phyloP scores from a whole-genome alignment of 1,140 invertebrate species.

The Nomia melanderi region DNA sequence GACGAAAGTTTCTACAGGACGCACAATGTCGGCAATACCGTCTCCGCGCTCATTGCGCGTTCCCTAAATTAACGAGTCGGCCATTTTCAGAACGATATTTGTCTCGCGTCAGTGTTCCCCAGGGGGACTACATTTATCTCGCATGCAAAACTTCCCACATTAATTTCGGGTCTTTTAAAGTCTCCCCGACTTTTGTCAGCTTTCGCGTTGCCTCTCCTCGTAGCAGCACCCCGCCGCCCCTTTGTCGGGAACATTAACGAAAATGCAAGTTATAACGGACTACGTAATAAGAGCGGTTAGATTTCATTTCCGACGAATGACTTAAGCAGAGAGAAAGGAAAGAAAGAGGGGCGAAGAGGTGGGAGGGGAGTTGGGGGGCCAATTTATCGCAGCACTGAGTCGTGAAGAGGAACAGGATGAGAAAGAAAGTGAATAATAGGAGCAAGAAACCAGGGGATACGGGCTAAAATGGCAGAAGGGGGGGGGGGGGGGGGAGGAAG shows the following conservation, averaged over 20 bases:
- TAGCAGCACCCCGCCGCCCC: neutral
- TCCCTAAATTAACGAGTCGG: slow-evolving; percentile 12
- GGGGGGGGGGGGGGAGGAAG: neutral
- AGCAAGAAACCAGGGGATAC: neutral
- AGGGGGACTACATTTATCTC: slow-evolving; percentile 9
- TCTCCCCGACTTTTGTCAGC: slow-evolving; percentile 21
- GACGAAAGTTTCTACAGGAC: no score
- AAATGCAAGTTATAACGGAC: slow-evolving; percentile 57
- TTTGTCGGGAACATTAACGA: slow-evolving; percentile 53
- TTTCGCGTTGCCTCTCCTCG: slow-evolving; percentile 2
- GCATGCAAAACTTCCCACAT: slow-evolving; percentile 48
- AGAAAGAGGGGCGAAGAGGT: neutral
- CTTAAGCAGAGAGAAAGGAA: slow-evolving; percentile 27
- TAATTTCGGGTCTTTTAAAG: slow-evolving; percentile 38
- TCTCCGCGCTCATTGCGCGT: no score
- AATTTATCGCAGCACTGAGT: slow-evolving; percentile 55
- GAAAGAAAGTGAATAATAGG: slow-evolving; percentile 24
- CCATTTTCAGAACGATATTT: slow-evolving; percentile 10
- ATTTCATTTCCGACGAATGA: slow-evolving; percentile 41
- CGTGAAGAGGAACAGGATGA: slow-evolving; percentile 6
- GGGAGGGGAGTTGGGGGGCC: slow-evolving; percentile 2
- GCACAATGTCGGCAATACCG: neutral
- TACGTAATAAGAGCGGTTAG: slow-evolving; percentile 50
- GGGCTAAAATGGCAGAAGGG: neutral
- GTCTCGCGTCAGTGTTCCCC: neutral